Conservation (phyloP, 2,888 invertebrate species). For the Sinotaia quadrata region DNA sequence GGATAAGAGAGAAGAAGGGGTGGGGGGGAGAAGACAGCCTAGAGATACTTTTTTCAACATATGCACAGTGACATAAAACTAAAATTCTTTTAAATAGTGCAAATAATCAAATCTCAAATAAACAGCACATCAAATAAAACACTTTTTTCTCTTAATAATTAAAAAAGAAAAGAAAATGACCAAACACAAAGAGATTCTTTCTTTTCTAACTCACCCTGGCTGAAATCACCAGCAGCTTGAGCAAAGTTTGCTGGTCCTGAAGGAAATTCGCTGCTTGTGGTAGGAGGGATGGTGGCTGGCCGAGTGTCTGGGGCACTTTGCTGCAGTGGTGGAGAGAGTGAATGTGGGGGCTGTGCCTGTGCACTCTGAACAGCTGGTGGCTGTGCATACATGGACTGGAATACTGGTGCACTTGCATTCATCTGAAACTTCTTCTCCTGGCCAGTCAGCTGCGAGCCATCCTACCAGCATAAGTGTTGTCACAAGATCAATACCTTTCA, state of each 20-base stretch:
- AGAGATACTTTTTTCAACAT: too few species aligned
- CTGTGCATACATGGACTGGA: conserved; percentile 56
- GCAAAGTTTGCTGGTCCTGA: conserved; percentile 13
- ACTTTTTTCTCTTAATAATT: background rate
- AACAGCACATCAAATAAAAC: too few species aligned
- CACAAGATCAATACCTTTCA: too few species aligned
- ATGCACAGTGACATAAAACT: too few species aligned
- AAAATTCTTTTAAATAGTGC: too few species aligned
- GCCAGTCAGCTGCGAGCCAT: conserved; percentile 25
- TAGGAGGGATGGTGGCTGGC: background rate
- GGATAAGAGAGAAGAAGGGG: too few species aligned
- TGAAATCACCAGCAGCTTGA: conserved; percentile 16
- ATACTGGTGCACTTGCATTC: conserved; percentile 69
- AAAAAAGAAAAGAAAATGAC: background rate
- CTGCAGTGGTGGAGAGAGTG: conserved; percentile 2
- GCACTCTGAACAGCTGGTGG: background rate
- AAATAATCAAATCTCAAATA: too few species aligned
- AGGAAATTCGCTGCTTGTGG: conserved; percentile 5
- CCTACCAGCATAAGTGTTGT: conserved; percentile 49
- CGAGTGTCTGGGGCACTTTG: background rate
- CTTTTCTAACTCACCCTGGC: conserved; percentile 3
- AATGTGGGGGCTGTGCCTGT: background rate
- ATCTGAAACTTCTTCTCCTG: conserved; percentile 67
- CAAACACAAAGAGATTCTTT: too few species aligned
- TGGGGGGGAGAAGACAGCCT: too few species aligned